Base-by-base conservation (phyloP, 2,113 vertebrate species). In the Dendrocopos noguchii region DNA sequence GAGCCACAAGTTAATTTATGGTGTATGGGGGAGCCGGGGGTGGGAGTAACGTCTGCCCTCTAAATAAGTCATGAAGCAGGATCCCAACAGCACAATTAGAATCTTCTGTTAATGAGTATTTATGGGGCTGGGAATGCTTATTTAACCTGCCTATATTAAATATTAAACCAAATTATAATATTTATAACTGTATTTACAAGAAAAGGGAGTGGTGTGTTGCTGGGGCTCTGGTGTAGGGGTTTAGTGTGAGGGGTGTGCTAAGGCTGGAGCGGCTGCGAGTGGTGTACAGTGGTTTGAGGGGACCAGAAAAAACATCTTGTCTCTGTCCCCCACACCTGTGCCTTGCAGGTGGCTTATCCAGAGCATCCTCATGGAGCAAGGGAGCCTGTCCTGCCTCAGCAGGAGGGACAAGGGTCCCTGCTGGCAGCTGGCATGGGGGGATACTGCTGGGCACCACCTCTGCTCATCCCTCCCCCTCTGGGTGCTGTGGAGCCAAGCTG, bases 31-130 rank as follows among this genome's bases (percentile, higher is more conserved):
- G 85, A 77, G 12, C 33, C 2, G 61, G 34, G 16, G 89, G 29
- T 80, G 88, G 94, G 93, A 94, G 72, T 13, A 33, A 66, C 27
- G 63, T 61, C 96, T 68, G 84, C 92, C 74, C 92, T 19, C 91
- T 94, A 90, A 96, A 96, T 97, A 96, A 97, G 96, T 97, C 94
- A 95, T 95, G 97, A 97, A 88, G 84, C 84, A n/a, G 8, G 86
- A 92, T 96, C 97, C 96, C 96, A 94, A 81, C 95, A 97, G 97
- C 94, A 93, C 96, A 95, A 96, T 97, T 96, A 97, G 95, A 96
- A 83, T 81, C 86, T 92, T 92, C 84, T 0, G 80, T 94, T 97
- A 97, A 97, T 93, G 92, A 94, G 96, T 96, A 94, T 97, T 97
- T 96, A 96, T 96, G 89, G 95, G 73, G 72, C 86, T 80, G 94